Evolutionary conservation across 1,140 invertebrate species (phyloP), one percentile per base, ranked within the genome.

Genomic region (Temnothorax nylanderi): DNA sequence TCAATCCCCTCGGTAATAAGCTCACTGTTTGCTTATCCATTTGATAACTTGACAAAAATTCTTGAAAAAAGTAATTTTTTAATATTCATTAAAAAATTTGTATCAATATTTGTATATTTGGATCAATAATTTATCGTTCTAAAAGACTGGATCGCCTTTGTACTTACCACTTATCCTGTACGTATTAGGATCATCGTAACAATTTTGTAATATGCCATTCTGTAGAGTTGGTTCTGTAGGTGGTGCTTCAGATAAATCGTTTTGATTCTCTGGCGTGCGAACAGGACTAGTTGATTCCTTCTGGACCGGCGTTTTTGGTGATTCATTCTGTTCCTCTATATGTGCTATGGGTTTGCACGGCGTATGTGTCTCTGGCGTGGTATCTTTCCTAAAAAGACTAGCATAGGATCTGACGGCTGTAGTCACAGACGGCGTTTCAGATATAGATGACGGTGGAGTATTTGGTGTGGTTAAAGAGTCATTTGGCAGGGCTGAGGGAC

Each of bases 1-100:
- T 98, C 18, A 99, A 96, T 11, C 98, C 98, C 76, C 98, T 96
- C 0, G 98, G 98, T 92, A 97, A 96, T 21, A 99, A 94, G 77
- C 97, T 97, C 18, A 98, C 96, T 1, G 97, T 96, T 75, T 96
- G 96, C 93, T 98, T 97, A 91, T 98, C 97, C 90, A 98, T 96
- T 90, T 96, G 96, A 93, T 98, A 97, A 89, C 96, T 96, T 0
- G 96, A 93, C 77, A 98, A 94, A 94, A 97, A 97, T 94, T 98
- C 97, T 97, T 8, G 10, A 67, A 2, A 91, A 96, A 97, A 92
- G 88, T 89, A 87, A n/a, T n/a, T n/a, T n/a, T n/a, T n/a, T n/a
- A n/a, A 21, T 44, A 58, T 72, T 80, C 4, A 91, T 65, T 67
- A 11, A 69, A 49, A 2, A 69, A 90, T 77, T 77, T 86, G 60